Conservation (phyloP, 2,113 vertebrate species). For the Papio anubis region DNA sequence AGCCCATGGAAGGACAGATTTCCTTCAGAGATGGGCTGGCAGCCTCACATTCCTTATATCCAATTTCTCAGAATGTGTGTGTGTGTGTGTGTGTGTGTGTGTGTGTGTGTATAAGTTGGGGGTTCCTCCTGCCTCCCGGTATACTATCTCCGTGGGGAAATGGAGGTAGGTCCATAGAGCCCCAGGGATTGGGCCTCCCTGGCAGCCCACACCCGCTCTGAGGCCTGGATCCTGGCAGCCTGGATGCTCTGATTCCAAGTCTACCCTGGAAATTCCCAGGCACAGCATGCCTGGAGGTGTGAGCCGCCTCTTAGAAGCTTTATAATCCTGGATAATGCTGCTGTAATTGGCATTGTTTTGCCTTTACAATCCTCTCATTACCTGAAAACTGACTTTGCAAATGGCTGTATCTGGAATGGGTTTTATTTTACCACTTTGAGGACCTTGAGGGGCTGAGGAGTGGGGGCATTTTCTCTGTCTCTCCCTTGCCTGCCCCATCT, state of each 20-base stretch:
- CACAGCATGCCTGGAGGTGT: background rate
- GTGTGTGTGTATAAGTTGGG: no score
- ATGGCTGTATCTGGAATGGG: background rate
- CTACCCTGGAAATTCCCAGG: slow-evolving; percentile 12
- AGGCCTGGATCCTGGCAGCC: background rate
- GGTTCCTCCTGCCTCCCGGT: fast-evolving
- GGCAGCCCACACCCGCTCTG: background rate
- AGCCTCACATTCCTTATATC: fast-evolving
- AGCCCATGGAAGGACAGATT: background rate
- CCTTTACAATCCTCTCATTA: background rate
- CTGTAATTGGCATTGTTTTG: slow-evolving; percentile 40
- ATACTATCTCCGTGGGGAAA: background rate
- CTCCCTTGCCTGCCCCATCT: background rate
- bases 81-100: background rate
- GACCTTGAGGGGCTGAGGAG: background rate
- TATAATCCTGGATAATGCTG: background rate
- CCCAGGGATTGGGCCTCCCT: fast-evolving
- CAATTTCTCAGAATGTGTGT: background rate
- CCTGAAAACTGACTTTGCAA: slow-evolving; percentile 34
- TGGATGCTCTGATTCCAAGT: background rate
- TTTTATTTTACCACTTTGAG: background rate
- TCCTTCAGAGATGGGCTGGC: background rate
- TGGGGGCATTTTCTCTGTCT: background rate
- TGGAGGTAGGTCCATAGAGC: background rate
- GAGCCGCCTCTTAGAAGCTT: background rate